These are phyloP conservation scores for Acleris holmiana DNA, from an alignment of 2,888 invertebrate species.

Conservation along the genomic window DNA sequence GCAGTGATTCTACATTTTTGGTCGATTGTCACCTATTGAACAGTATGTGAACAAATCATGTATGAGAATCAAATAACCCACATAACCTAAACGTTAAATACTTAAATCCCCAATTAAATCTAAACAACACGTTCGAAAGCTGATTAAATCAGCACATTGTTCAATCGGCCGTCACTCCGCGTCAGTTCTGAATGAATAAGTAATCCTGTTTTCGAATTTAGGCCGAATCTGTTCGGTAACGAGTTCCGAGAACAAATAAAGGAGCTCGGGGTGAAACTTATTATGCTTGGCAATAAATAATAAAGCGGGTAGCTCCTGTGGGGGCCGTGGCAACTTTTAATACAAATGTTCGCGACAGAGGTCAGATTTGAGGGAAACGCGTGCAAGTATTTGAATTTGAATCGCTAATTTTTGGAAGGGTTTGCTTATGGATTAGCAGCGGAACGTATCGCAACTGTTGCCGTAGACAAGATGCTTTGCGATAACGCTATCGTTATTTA, in stretches of 20 bases:
- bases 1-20: too few relatives aligned
- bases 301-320: slow-evolving; percentile 57
- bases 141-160: slow-evolving; percentile 10
- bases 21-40: too few relatives aligned
- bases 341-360: slow-evolving; percentile 17
- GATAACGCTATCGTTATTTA: too few relatives aligned
- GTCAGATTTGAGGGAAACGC: slow-evolving; percentile 9
- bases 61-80: too few relatives aligned
- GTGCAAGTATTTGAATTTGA: background rate
- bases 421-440: too few relatives aligned
- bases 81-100: too few relatives aligned
- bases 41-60: too few relatives aligned
- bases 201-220: slow-evolving; percentile 75
- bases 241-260: slow-evolving; percentile 80
- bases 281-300: slow-evolving; percentile 79
- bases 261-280: slow-evolving; percentile 58
- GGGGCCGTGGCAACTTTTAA: slow-evolving; percentile 20
- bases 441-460: too few relatives aligned
- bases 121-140: slow-evolving; percentile 1
- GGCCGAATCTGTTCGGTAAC: slow-evolving; percentile 76
- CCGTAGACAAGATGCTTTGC: too few relatives aligned
- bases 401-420: too few relatives aligned
- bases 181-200: slow-evolving; percentile 67
- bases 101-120: too few relatives aligned
- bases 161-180: slow-evolving; percentile 38